Conservation (phyloP, 2,113 vertebrate genomes). For the Lamprotornis superbus region DNA sequence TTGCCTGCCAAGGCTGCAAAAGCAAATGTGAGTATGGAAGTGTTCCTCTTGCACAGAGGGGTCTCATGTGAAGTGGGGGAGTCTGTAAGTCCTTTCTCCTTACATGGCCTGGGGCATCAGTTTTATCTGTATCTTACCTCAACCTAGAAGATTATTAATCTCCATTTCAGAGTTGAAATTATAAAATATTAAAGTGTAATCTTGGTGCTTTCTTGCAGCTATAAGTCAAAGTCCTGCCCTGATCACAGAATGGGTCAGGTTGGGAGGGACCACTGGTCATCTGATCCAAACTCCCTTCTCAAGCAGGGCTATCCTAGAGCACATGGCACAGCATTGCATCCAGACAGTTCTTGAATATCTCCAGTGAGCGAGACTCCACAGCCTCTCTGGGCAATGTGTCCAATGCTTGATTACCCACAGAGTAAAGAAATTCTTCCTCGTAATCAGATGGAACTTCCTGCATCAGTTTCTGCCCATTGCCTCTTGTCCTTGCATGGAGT, state of each 20-base stretch:
- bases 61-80: fast-evolving
- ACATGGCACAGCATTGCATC: background rate
- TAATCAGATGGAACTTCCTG: background rate
- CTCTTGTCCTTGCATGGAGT: background rate
- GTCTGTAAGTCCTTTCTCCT: background rate
- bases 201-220: background rate
- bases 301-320: background rate
- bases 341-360: background rate
- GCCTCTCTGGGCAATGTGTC: background rate
- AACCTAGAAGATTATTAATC: background rate
- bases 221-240: background rate
- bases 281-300: background rate
- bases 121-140: background rate
- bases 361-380: background rate
- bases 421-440: background rate
- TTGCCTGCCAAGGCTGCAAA: background rate
- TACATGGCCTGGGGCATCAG: background rate
- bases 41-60: background rate
- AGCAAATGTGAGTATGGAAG: background rate
- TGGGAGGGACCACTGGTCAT: background rate
- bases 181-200: background rate
- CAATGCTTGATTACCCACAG: background rate
- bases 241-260: background rate
- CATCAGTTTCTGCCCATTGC: background rate
- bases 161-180: background rate